These are phyloP conservation scores for Spodoptera litura DNA, from an alignment of 1,140 invertebrate genomes.

Conservation along the genomic window DNA sequence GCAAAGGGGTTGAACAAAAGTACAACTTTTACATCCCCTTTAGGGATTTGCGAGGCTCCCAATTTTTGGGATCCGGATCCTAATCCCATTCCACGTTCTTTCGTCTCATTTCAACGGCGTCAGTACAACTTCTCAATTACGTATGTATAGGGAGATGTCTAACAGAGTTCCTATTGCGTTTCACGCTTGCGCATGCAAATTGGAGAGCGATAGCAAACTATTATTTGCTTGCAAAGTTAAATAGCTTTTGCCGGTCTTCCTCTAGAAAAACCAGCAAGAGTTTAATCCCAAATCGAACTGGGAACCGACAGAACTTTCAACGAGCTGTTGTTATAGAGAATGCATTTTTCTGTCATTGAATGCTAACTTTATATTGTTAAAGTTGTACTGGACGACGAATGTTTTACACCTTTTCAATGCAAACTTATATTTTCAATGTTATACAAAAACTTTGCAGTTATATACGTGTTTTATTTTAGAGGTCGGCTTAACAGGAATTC, in stretches of 20 bases:
- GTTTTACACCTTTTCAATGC: background rate
- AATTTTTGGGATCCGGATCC: constrained; percentile 25
- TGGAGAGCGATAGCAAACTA: constrained; percentile 61
- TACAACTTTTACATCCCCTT: constrained; percentile 30
- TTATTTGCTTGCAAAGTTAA: constrained; percentile 74
- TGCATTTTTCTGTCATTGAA: constrained; percentile 32
- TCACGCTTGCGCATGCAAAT: constrained; percentile 67
- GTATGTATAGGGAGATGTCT: constrained; percentile 40
- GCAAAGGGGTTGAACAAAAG: constrained; percentile 28
- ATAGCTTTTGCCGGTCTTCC: constrained; percentile 67
- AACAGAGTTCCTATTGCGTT: constrained; percentile 50
- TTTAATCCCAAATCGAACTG: constrained; percentile 66
- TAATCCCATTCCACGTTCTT: constrained; percentile 32
- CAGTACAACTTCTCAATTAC: constrained; percentile 32
- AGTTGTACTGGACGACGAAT: background rate
- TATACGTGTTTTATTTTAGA: no score
- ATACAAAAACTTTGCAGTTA: no score
- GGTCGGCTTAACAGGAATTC: no score
- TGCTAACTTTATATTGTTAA: constrained; percentile 32
- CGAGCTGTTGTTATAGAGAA: constrained; percentile 40
- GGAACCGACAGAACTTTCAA: constrained; percentile 41
- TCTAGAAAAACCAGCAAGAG: constrained; percentile 60
- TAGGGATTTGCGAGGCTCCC: constrained; percentile 30
- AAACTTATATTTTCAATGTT: background rate
- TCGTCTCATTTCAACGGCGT: constrained; percentile 17